Evolutionary conservation across 1,140 invertebrate genomes (phyloP), one percentile per base, ranked within the genome.

Genomic region (Heliconius hewitsoni): DNA sequence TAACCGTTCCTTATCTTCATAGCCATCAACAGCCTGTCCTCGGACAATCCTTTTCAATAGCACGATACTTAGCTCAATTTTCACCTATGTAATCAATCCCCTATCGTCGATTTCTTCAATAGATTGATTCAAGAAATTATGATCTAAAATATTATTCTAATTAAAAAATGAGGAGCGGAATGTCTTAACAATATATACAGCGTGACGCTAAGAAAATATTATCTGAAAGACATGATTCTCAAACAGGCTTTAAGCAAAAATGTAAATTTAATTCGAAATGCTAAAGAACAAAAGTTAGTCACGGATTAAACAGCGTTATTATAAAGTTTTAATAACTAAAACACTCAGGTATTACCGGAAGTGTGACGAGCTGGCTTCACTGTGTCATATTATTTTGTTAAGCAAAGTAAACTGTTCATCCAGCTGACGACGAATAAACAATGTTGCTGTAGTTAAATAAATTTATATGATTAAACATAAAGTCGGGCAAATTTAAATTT

Each of bases 321-420:
- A 60, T 27, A 60, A 60, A 60, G 55, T 23, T 60, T 60, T 60
- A 60, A 52, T 60, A 30, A 66, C 23, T 66, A 66, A 66, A 66
- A 30, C 27, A 30, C 60, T 66, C 60, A 66, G 60, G 60, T 30
- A 66, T 66, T 66, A 66, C 30, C 60, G 60, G 60, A 66, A 66
- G 9, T 66, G 60, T 66, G 23, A 30, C 60, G 27, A 27, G 60
- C 27, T 66, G 60, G 60, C 60, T 66, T 66, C 23, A 16, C 60
- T 66, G 60, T 13, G 60, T 27, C 60, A 30, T 66, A 30, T 66
- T 66, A 66, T 66, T 66, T 66, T 66, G 60, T 30, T 66, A 66
- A 27, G 23, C 60, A 30, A 66, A 66, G 60, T 66, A 66, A 27
- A 27, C 23, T 66, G 60, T 66, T 66, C 60, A 16, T 27, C 9